phyloP scores from a whole-genome alignment of 2,113 vertebrate genomes.

The Eira barbara region DNA sequence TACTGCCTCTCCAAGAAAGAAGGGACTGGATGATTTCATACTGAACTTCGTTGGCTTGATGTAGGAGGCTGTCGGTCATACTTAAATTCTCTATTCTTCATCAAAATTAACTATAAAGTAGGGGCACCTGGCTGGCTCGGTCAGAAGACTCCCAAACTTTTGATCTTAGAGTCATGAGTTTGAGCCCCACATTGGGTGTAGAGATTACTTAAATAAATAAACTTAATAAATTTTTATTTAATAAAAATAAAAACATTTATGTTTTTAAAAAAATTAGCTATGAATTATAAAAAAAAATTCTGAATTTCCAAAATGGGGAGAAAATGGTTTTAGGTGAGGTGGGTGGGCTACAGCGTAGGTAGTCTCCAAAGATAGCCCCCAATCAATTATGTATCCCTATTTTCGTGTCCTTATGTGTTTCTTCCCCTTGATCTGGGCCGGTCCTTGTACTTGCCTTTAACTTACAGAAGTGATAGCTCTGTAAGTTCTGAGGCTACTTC shows the following conservation, averaged over 20 bases:
- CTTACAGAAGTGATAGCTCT: background rate
- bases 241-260: background rate
- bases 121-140: background rate
- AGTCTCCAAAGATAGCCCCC: background rate
- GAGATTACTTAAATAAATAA: background rate
- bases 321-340: background rate
- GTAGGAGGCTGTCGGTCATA: background rate
- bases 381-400: background rate
- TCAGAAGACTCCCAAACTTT: background rate
- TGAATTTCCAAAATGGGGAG: background rate
- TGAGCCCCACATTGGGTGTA: background rate
- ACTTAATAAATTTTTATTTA: background rate
- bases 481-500: background rate
- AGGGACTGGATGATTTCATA: background rate
- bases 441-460: background rate
- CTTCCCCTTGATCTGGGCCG: background rate
- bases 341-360: background rate
- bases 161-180: background rate
- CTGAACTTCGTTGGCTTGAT: background rate
- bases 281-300: background rate
- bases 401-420: background rate
- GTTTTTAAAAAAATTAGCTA: background rate
- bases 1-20: background rate
- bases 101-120: background rate
- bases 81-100: background rate